Base-by-base conservation (phyloP, 2,113 vertebrate genomes). In the Hypomesus transpacificus region DNA sequence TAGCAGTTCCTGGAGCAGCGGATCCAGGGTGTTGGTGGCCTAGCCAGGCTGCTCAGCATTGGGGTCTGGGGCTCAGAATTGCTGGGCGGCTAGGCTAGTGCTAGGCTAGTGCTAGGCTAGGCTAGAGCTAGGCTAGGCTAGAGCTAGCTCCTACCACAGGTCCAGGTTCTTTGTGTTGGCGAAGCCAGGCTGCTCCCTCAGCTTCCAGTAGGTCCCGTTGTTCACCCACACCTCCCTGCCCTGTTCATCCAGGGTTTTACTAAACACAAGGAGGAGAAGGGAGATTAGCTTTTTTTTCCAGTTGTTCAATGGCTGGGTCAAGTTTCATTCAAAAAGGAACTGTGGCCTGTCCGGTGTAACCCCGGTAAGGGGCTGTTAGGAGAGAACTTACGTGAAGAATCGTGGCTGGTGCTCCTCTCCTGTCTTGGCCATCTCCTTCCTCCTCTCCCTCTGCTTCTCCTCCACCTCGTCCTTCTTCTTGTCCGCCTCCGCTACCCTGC, bases 391-490 rank as follows among this genome's bases (percentile, higher is more conserved):
- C 96, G 89, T 93, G 91, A 98, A 98, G 84, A 97, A 98, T 22
- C 94, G 92, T 0, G 96, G 92, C 39, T 89, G 85, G 82, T 98
- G 95, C 18, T 87, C 76, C 68, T 96, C 92, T 69, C 94, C 93
- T 76, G 78, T 94, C 73, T 97, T 96, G 28, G 92, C 89, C 93
- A 97, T 92, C n/a, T 95, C 92, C 39, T 92, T 92, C 72, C 95
- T 92, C 59, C 93, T 85, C 56, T 95, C 93, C 5, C 96, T 87
- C 83, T 98, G 96, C 2, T 95, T 91, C 88, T 95, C 92, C 85
- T 98, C 96, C 1, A 97, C 93, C 63, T 94, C 90, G 0, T 95
- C 92, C 80, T 98, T 98, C 80, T 89, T 92, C 11, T 93, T 91
- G 79, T 96, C 95, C 0, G 95, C 93, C 0, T 95, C 95, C 0